A percentile compares a stretch with the other conserved stretches of the same genome.
These are phyloP conservation scores for Nebria ingens DNA, from an alignment of 1,140 invertebrate species.

Conservation along the genomic window DNA sequence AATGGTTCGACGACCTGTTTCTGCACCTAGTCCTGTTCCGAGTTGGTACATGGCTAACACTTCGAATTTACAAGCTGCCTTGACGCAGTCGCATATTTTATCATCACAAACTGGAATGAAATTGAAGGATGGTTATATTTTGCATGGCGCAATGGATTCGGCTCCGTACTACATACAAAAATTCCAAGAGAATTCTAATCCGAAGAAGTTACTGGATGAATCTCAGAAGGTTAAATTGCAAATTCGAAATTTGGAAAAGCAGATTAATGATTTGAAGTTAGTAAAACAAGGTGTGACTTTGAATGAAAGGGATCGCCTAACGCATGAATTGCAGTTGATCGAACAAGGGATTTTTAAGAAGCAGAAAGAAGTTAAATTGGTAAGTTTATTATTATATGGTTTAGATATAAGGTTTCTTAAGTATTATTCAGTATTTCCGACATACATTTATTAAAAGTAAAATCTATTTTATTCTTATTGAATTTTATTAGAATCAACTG, in stretches of 20 bases:
- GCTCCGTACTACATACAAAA: constrained; percentile 31
- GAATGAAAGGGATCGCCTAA: constrained; percentile 45
- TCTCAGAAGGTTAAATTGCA: constrained; percentile 53
- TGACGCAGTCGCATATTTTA: constrained; percentile 14
- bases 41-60: constrained; percentile 41
- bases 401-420: no score
- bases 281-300: constrained; percentile 35
- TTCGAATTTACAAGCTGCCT: constrained; percentile 25
- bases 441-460: no score
- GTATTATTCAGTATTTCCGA: no score
- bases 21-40: constrained; percentile 42
- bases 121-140: constrained; percentile 37
- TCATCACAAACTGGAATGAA: constrained; percentile 17
- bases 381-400: no score
- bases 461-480: no score
- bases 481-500: constrained; percentile 25
- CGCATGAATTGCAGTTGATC: constrained; percentile 52
- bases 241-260: constrained; percentile 50
- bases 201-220: constrained; percentile 41
- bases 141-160: constrained; percentile 31
- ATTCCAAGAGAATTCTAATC: constrained; percentile 27
- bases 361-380: constrained; percentile 49
- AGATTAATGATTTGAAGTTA: constrained; percentile 55
- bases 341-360: constrained; percentile 56
- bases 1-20: constrained; percentile 37